Evolutionary conservation across 2,113 vertebrate genomes (phyloP).

Genomic region (Notothenia rossii): DNA sequence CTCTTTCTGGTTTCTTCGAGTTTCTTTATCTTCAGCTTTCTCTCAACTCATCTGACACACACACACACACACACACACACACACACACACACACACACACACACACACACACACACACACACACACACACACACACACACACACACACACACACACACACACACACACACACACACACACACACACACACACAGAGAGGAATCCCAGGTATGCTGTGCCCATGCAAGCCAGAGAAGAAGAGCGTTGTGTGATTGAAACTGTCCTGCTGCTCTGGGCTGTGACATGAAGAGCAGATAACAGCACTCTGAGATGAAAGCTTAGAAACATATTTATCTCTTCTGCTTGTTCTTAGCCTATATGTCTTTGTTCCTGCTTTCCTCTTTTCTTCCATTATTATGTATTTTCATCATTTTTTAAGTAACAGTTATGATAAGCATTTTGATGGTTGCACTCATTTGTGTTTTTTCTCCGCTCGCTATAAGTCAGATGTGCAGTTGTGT

Average conservation of each 20-base stretch:
- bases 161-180: conserved; percentile 1
- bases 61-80: neutral
- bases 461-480: too few species aligned
- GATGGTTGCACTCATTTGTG: too few species aligned
- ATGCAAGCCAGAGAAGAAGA: conserved; percentile 67
- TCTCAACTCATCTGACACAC: conserved; percentile 11
- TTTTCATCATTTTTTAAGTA: neutral
- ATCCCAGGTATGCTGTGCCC: conserved; percentile 70
- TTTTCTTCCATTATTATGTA: neutral
- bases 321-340: conserved; percentile 64
- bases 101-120: conserved; percentile 15
- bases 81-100: neutral
- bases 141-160: neutral
- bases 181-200: conserved; percentile 41
- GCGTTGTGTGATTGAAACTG: conserved; percentile 56
- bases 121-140: conserved; percentile 3
- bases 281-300: conserved; percentile 73
- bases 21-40: neutral
- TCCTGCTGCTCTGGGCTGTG: conserved; percentile 68
- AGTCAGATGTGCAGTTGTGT: too few species aligned
- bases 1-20: neutral
- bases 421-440: neutral
- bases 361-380: conserved; percentile 49
- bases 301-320: conserved; percentile 65
- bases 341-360: conserved; percentile 35